Percentiles rank a stretch among this genome's conserved stretches.
phyloP scores from a whole-genome alignment of 2,888 invertebrate species.

The Drosophila mimetica region DNA sequence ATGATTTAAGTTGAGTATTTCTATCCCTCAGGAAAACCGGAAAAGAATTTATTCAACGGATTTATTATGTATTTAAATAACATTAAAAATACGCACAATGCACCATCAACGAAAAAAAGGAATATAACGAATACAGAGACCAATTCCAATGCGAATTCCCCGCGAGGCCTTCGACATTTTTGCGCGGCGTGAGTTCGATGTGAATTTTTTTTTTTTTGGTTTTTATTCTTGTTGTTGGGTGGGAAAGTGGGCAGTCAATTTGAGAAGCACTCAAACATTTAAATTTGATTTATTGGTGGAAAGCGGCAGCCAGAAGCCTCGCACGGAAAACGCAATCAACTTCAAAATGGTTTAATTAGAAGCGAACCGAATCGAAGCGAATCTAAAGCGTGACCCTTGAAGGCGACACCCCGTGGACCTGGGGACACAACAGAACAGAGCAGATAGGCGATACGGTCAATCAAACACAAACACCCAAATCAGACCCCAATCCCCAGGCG shows the following conservation, averaged over 20 bases:
- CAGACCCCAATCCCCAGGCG: slow-evolving; percentile 20
- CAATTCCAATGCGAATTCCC: slow-evolving; percentile 28
- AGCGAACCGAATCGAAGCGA: slow-evolving; percentile 15
- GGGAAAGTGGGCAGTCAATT: slow-evolving; percentile 41
- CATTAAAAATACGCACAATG: slow-evolving; percentile 41
- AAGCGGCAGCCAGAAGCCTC: slow-evolving; percentile 17
- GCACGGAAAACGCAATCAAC: slow-evolving; percentile 62
- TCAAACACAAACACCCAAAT: slow-evolving; percentile 34
- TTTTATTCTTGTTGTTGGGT: background rate
- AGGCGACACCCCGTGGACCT: slow-evolving; percentile 33
- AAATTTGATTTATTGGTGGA: slow-evolving; percentile 63
- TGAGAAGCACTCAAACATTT: slow-evolving; percentile 68
- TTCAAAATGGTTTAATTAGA: slow-evolving; percentile 69
- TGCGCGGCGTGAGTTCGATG: slow-evolving; percentile 1
- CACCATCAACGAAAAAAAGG: background rate
- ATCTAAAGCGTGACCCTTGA: slow-evolving; percentile 31
- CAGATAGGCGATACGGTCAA: slow-evolving; percentile 39
- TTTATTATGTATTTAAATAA: slow-evolving; percentile 59
- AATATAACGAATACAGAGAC: background rate
- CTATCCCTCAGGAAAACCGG: background rate
- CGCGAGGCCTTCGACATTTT: slow-evolving; percentile 10
- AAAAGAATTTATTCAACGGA: slow-evolving; percentile 38
- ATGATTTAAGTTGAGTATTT: too few species aligned
- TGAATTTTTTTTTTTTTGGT: background rate
- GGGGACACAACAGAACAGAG: slow-evolving; percentile 10